A percentile compares a stretch with the other conserved stretches of the same genome.
These are phyloP conservation scores for Priocnemis perturbator DNA, from an alignment of 2,888 invertebrate genomes.

Conservation along the genomic window DNA sequence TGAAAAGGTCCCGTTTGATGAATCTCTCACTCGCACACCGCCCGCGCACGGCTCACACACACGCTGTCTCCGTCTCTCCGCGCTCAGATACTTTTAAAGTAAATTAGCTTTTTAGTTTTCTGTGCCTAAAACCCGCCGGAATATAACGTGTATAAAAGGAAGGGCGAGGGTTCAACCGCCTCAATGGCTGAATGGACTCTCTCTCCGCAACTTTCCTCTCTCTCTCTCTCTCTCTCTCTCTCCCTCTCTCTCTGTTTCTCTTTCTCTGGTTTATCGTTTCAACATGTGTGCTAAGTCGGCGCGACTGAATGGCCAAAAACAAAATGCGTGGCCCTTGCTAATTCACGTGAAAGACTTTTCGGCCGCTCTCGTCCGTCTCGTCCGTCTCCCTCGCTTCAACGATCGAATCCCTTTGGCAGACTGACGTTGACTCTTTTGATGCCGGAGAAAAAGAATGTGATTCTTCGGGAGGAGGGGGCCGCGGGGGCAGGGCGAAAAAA, in stretches of 20 bases:
- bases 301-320: slow-evolving; percentile 70
- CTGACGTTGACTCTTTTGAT: slow-evolving; percentile 4
- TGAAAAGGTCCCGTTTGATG: slow-evolving; percentile 69
- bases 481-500: background rate
- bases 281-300: slow-evolving; percentile 45
- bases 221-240: slow-evolving; percentile 15
- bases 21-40: slow-evolving; percentile 42
- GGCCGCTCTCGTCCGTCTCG: slow-evolving; percentile 15
- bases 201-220: slow-evolving; percentile 11
- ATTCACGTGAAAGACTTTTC: slow-evolving; percentile 60
- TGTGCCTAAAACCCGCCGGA: slow-evolving; percentile 68
- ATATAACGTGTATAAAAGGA: slow-evolving; percentile 65
- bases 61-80: slow-evolving; percentile 35
- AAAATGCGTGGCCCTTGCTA: slow-evolving; percentile 56
- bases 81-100: slow-evolving; percentile 73
- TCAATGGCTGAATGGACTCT: slow-evolving; percentile 61
- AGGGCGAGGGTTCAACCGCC: slow-evolving; percentile 60
- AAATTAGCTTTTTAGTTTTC: slow-evolving; percentile 76
- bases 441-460: background rate
- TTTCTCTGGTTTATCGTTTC: slow-evolving; percentile 12
- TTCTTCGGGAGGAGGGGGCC: background rate
- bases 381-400: background rate
- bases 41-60: slow-evolving; percentile 29
- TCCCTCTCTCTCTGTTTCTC: slow-evolving; percentile 15
- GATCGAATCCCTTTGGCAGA: slow-evolving; percentile 10